These are phyloP conservation scores for Dolomedes plantarius DNA, from an alignment of 2,888 invertebrate genomes.

Conservation along the genomic window DNA sequence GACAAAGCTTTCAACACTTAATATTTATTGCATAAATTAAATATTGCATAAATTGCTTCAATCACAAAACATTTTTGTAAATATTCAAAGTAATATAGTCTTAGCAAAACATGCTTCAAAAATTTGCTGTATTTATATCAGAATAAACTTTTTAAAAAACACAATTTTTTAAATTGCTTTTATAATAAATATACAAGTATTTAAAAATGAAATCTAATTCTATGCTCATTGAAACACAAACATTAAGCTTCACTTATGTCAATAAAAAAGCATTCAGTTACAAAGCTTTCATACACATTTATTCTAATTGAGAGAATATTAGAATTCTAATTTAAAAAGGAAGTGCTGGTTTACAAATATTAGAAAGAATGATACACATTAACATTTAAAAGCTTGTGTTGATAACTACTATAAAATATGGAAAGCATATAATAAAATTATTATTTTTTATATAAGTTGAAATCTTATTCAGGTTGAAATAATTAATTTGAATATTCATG, in stretches of 20 bases:
- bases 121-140: background rate
- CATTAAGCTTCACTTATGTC: too few species aligned
- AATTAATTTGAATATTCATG: too few species aligned
- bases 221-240: too few species aligned
- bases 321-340: background rate
- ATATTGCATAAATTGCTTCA: slow-evolving; percentile 32
- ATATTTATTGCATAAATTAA: slow-evolving; percentile 50
- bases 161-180: background rate
- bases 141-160: background rate
- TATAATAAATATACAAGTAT: background rate
- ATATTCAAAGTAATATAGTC: slow-evolving; percentile 58
- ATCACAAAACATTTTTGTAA: slow-evolving; percentile 57
- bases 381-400: too few species aligned
- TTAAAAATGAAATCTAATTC: background rate
- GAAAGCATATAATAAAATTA: too few species aligned
- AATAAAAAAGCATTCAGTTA: background rate
- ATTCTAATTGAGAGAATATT: background rate
- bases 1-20: too few species aligned
- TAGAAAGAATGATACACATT: too few species aligned
- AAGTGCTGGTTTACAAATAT: too few species aligned
- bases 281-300: background rate
- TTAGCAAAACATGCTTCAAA: slow-evolving; percentile 46
- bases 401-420: too few species aligned
- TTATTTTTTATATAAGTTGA: too few species aligned
- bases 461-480: too few species aligned